These are phyloP conservation scores for Drosophila fuyamai DNA, from an alignment of 1,140 invertebrate species.

Conservation along the genomic window DNA sequence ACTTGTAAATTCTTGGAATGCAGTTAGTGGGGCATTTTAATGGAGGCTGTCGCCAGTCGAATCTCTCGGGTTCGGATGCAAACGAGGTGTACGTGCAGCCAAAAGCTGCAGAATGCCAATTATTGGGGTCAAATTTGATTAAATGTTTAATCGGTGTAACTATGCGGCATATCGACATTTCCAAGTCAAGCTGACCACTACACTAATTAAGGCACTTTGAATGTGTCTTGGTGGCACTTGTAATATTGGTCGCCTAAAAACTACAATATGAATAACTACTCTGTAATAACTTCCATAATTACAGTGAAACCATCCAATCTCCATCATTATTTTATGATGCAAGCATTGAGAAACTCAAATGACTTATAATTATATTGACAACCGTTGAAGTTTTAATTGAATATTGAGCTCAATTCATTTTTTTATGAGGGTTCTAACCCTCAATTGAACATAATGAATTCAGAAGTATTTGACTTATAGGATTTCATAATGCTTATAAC, in stretches of 20 bases:
- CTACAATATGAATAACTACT: background rate
- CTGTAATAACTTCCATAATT: background rate
- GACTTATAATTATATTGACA: constrained; percentile 13
- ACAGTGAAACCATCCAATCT: background rate
- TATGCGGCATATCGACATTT: constrained; percentile 26
- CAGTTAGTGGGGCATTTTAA: constrained; percentile 79
- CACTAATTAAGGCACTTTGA: constrained; percentile 13
- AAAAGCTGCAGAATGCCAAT: constrained; percentile 29
- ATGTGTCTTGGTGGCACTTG: constrained; percentile 6
- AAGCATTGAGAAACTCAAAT: background rate
- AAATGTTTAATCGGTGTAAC: constrained; percentile 44
- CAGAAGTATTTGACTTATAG: background rate
- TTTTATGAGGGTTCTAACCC: constrained; percentile 16
- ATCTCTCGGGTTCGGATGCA: constrained; percentile 52
- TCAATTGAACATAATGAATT: constrained; percentile 25
- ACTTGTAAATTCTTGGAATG: constrained; percentile 83
- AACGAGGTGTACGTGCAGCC: constrained; percentile 38
- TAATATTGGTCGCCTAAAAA: background rate
- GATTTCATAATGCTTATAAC: background rate
- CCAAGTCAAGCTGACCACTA: background rate
- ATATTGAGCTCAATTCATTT: constrained; percentile 11
- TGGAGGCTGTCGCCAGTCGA: constrained; percentile 55
- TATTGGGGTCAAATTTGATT: constrained; percentile 71
- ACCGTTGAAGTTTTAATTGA: constrained; percentile 14
- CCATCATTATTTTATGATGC: background rate